phyloP scores from a whole-genome alignment of 2,797 vertebrate genomes.

The Macroramphosus scolopax region DNA sequence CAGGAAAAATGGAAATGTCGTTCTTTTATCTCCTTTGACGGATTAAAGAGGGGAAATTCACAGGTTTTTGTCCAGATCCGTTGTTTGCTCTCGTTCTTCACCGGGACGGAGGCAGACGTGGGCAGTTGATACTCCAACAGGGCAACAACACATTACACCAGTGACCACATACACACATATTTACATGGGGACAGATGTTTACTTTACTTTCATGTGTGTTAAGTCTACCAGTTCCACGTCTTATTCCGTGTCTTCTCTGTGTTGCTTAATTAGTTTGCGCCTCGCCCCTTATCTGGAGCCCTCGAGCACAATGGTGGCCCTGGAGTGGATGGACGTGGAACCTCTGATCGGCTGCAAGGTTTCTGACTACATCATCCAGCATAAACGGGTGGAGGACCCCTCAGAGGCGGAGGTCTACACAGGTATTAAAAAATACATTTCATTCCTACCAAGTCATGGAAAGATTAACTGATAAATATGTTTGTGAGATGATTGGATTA shows the following conservation, averaged over 20 bases:
- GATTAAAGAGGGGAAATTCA: constrained; percentile 43
- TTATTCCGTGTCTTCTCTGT: constrained; percentile 12
- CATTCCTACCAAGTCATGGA: neutral
- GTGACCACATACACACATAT: neutral
- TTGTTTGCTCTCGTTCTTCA: constrained; percentile 38
- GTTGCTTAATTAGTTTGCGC: constrained; percentile 79
- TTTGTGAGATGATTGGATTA: constrained; percentile 11
- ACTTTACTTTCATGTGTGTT: no score
- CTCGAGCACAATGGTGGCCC: constrained; percentile 92
- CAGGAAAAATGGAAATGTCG: constrained; percentile 50
- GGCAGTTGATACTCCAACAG: constrained; percentile 19
- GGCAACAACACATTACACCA: constrained; percentile 6
- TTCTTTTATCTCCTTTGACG: constrained; percentile 55
- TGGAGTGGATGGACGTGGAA: constrained; percentile 95
- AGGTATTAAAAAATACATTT: constrained; percentile 79
- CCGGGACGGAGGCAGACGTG: constrained; percentile 25
- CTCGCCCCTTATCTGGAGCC: constrained; percentile 90
- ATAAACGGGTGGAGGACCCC: constrained; percentile 95
- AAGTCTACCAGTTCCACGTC: neutral
- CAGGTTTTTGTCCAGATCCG: constrained; percentile 31
- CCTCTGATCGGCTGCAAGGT: constrained; percentile 93
- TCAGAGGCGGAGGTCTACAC: constrained; percentile 95
- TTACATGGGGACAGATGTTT: no score
- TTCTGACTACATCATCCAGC: constrained; percentile 94
- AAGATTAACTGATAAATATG: constrained; percentile 19